phyloP scores from a whole-genome alignment of 1,140 invertebrate species.

The Drosophila guanche region DNA sequence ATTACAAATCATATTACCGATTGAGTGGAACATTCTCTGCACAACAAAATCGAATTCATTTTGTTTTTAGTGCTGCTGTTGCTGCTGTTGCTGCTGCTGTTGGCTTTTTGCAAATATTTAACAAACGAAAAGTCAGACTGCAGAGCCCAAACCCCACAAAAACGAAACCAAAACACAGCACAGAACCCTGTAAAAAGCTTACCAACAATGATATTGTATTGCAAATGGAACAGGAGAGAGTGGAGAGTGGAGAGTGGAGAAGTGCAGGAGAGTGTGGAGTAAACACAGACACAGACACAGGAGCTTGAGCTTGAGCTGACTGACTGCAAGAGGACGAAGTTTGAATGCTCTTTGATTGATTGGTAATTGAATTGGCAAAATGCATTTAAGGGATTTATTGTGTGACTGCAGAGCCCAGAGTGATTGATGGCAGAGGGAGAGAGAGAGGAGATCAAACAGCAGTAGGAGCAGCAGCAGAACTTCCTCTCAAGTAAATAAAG shows the following conservation, averaged over 20 bases:
- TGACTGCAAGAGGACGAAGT: slow-evolving; percentile 28
- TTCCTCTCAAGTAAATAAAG: no score
- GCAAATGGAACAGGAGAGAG: slow-evolving; percentile 1
- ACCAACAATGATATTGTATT: slow-evolving; percentile 52
- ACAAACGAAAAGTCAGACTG: slow-evolving; percentile 68
- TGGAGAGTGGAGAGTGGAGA: background rate
- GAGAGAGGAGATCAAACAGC: no score
- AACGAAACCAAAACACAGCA: background rate
- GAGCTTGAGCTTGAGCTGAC: no score
- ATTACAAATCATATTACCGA: slow-evolving; percentile 78
- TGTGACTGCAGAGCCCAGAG: slow-evolving; percentile 16
- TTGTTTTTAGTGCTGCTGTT: slow-evolving; percentile 44
- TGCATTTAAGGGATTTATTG: slow-evolving; percentile 39
- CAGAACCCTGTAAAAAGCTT: background rate
- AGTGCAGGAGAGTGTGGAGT: background rate
- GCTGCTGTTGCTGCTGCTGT: slow-evolving; percentile 27
- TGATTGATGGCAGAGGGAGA: slow-evolving; percentile 22
- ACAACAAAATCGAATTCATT: slow-evolving; percentile 28
- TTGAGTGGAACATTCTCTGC: slow-evolving; percentile 30
- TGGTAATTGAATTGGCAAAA: slow-evolving; percentile 48
- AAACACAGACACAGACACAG: slow-evolving; percentile 1
- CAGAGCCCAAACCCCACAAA: background rate
- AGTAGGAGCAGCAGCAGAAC: no score
- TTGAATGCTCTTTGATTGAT: slow-evolving; percentile 51
- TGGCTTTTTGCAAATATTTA: slow-evolving; percentile 63